These are phyloP conservation scores for Plutomurus gul DNA, from an alignment of 1,140 invertebrate genomes.

Conservation along the genomic window DNA sequence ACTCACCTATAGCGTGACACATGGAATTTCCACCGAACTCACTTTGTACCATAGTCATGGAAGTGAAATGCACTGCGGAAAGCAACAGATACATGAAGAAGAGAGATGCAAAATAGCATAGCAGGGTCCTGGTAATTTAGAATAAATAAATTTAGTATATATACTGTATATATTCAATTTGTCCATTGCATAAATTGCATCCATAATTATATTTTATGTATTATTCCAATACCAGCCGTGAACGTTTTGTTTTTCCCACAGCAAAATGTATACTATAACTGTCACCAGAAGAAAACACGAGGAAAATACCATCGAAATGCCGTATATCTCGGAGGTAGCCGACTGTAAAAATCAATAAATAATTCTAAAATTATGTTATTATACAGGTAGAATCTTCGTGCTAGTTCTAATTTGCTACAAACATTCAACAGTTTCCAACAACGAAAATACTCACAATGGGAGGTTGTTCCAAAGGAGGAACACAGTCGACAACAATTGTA, in stretches of 20 bases:
- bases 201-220: neutral
- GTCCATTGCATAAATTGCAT: neutral
- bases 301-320: constrained; percentile 40
- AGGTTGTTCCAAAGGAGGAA: neutral
- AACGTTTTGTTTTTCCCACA: constrained; percentile 51
- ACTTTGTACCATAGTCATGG: neutral
- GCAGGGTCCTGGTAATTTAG: no score
- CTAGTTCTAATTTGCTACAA: no score
- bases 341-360: constrained; percentile 6
- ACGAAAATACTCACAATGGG: neutral
- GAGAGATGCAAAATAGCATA: constrained; percentile 35
- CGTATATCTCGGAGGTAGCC: constrained; percentile 34
- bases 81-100: constrained; percentile 44
- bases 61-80: constrained; percentile 6
- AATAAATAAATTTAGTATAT: no score
- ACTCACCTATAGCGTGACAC: neutral
- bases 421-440: neutral
- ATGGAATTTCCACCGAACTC: neutral
- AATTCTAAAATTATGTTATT: neutral
- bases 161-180: neutral
- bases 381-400: no score
- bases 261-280: constrained; percentile 42
- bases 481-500: constrained; percentile 43
- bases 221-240: constrained; percentile 41
- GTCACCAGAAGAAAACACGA: constrained; percentile 45